Evolutionary conservation across 1,140 invertebrate genomes (phyloP).

Genomic region (Grapholita molesta): DNA sequence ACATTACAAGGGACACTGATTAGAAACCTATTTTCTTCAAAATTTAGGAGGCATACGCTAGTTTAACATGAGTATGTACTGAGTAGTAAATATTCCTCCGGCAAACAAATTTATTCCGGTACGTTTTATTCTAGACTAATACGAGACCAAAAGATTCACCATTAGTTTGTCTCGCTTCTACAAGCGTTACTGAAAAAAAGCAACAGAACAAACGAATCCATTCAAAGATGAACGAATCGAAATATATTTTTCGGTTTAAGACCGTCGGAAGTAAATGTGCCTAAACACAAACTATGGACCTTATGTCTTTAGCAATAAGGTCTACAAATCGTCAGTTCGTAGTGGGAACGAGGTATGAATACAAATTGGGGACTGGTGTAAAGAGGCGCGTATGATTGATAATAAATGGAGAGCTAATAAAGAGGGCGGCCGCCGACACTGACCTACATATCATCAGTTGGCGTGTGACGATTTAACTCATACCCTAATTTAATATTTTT

Average conservation of each 20-base stretch:
- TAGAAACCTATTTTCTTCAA: too few species aligned
- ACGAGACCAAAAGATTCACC: neutral
- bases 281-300: too few species aligned
- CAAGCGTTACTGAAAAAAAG: neutral
- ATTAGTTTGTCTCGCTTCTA: neutral
- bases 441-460: slow-evolving; percentile 56
- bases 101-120: too few species aligned
- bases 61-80: too few species aligned
- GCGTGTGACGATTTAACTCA: slow-evolving; percentile 7
- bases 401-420: slow-evolving; percentile 24
- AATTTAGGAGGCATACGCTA: too few species aligned
- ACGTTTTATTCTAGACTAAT: too few species aligned
- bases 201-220: neutral
- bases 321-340: too few species aligned
- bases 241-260: neutral
- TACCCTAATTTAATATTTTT: neutral
- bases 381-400: slow-evolving; percentile 33
- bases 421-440: slow-evolving; percentile 44
- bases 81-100: too few species aligned
- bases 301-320: too few species aligned
- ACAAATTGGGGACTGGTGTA: neutral
- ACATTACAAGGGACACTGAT: too few species aligned
- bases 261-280: too few species aligned
- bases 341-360: neutral
- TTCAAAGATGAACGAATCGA: neutral